Base-by-base conservation (phyloP, 23 tunicate genomes). In the Clavelina lepadiformis region DNA sequence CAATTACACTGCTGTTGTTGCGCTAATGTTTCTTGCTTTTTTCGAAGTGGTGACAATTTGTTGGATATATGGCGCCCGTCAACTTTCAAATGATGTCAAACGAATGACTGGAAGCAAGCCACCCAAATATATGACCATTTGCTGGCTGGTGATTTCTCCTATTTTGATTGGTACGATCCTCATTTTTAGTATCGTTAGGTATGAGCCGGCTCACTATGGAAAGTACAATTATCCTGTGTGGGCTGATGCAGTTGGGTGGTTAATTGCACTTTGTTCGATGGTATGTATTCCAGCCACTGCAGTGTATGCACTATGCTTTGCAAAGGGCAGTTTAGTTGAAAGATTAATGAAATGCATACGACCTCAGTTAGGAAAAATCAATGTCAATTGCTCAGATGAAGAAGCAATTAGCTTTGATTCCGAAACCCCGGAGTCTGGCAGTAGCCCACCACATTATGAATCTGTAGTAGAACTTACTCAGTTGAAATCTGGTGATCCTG, bases 21-120 rank as follows among this genome's bases (percentile, higher is more conserved):
- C 98, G 2, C 76, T 92, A 1, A 60, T 86, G 81, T 71, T 83
- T 62, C 38, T 92, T 8, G 98, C 98, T 25, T 71, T 63, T 56
- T 76, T 83, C 33, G 98, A 92, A 56, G 71, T 83, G 6, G 67
- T 92, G 26, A 71, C 82, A 0, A 56, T 92, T 18, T 83, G 93
- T 37, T 92, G 86, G 87, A 15, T 71, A 2, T 92, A 71, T 49
- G 88, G 88, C 28, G 88, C 76, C 0, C 33, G 61, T 21, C 57
- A 72, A 25, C 56, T 92, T 13, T 71, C 88, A 33, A 35, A 53
- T 13, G 56, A 82, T 45, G 81, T 91, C 0, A 50, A 54, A 31
- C 41, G 37, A 3, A 32, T 77, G 61, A 69, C 98, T 1, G 81
- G 82, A 35, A 25, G 20, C 4, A 35, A 47, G 0, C 73, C 87